Base-by-base conservation (phyloP, 2,888 invertebrate genomes). In the Philereme vetulata region DNA sequence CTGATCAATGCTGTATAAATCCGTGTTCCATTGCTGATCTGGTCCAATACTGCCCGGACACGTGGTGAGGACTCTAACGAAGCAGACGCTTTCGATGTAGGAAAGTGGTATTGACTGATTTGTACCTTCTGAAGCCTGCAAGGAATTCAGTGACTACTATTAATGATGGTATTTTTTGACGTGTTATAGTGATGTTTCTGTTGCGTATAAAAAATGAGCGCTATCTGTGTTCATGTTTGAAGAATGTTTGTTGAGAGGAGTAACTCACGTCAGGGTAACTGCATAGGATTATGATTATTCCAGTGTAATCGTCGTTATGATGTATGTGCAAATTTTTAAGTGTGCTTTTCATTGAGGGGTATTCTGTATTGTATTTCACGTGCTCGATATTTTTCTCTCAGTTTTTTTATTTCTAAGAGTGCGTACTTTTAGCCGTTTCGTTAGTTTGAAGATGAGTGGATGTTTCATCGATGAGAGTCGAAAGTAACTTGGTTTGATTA, bases 41-140 rank as follows among this genome's bases (percentile, higher is more conserved):
- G n/a, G 67, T 89, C 10, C 76, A 86, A 45, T 90, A 89, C 62
- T 91, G 91, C 67, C 86, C 88, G 8, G 86, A 88, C 38, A 80
- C 78, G 57, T 89, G 87, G 86, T 89, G 85, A 88, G 72, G 8
- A 43, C 9, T 11, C 47, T n/a, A n/a, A 42, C 34, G 34, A 8
- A 34, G 47, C 21, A 4, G 53, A 62, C 56, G 47, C 59, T 64
- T 62, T 68, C 51, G 36, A 8, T 36, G 34, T 11, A 51, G 38
- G 62, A 52, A 65, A 66, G 65, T 65, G 63, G 55, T 63, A 62
- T 60, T 66, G 61, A 64, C 65, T 66, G 62, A 58, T 51, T 45
- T 43, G 10, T 45, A 48, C 40, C 50, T 42, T 40, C 40, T 40
- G 54, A 47, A 10, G 38, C 9, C n/a, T 34, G 38, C 52, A 49